Evolutionary conservation across 2,113 vertebrate species (phyloP), one percentile per base, ranked within the genome.

Genomic region (Hippocampus barbouri): DNA sequence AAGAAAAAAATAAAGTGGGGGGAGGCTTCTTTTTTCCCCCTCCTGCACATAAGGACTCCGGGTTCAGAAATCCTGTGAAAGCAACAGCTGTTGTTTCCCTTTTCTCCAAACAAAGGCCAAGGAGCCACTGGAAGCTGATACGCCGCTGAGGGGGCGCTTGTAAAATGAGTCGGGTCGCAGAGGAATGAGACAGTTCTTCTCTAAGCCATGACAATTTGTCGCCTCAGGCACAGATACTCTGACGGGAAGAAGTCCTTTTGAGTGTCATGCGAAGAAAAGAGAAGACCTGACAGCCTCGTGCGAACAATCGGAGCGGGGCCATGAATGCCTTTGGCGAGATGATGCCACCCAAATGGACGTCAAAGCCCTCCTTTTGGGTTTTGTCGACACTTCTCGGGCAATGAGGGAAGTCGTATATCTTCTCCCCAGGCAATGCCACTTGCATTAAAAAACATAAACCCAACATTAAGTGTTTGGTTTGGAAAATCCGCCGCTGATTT

Each of bases 51-150:
- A 89, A 90, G 74, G 84, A 91, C 90, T 86, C 83, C 72, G 90
- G 92, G 92, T 93, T 94, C 94, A 86, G 94, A 94, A 92, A 92
- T 93, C 92, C 92, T 94, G 90, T 94, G 93, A 95, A 95, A 95
- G 94, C 93, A 94, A 93, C 94, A 96, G 94, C 95, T 96, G 96
- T 94, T 95, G 91, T 94, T 88, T 89, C 84, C 79, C 14, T 88
- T 80, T 86, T 74, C 76, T 74, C 72, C 78, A 68, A 86, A 87
- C 76, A 88, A 90, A 91, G 86, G 83, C 80, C 86, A 85, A 88
- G 85, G 84, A 87, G 84, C 80, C 80, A 62, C 62, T 90, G 89
- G 85, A 87, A 90, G 82, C 81, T 76, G 84, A 91, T 88, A 88
- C 74, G 43, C 85, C 73, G 78, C 84, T 88, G 82, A 89, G 34